Evolutionary conservation across 1,140 invertebrate genomes (phyloP), one percentile per base, ranked within the genome.

Genomic region (Centruroides sculpturatus): DNA sequence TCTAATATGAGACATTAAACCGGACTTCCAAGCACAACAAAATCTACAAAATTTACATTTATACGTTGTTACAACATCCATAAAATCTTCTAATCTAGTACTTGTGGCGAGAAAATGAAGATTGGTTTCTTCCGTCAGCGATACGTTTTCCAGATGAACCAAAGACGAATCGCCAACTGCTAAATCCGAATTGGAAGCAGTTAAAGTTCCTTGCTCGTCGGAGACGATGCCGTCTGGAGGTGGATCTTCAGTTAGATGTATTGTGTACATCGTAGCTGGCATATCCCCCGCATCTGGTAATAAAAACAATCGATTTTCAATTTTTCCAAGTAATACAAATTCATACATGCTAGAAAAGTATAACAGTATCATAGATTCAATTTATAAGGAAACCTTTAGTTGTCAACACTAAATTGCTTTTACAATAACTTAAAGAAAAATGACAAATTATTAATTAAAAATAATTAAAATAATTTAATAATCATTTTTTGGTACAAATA

Each of bases 41-140:
- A 71, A 71, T 9, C 53, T 57, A 55, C 72, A 73, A 61, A 73
- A 70, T 52, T 69, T 67, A 61, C 72, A 73, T 60, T 69, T 71
- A 61, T 72, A 73, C 12, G 69, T 69, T n/a, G 70, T 72, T 3
- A 73, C 69, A 49, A 72, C 67, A 57, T 73, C 70, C 69, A 72
- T 72, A 49, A 70, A 71, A 36, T 70, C 68, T 10, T 66, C 67
- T n/a, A 71, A 55, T 11, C 58, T 57, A 41, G 59, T 58, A 0
- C 36, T 36, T 47, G 59, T 12, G 9, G 13, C 35, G 41, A 55
- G 8, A 9, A 48, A n/a, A 10, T 64, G 55, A 41, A 57, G 46
- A 55, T 59, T 55, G 23, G 36, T n/a, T 47, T 59, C 23, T 5
- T 46, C 12, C 6, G 55, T 36, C n/a, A 59, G 54, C 6, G 49